Evolutionary conservation across 2,888 invertebrate species (phyloP), one percentile per base, ranked within the genome.

Genomic region (Acheta domesticus): DNA sequence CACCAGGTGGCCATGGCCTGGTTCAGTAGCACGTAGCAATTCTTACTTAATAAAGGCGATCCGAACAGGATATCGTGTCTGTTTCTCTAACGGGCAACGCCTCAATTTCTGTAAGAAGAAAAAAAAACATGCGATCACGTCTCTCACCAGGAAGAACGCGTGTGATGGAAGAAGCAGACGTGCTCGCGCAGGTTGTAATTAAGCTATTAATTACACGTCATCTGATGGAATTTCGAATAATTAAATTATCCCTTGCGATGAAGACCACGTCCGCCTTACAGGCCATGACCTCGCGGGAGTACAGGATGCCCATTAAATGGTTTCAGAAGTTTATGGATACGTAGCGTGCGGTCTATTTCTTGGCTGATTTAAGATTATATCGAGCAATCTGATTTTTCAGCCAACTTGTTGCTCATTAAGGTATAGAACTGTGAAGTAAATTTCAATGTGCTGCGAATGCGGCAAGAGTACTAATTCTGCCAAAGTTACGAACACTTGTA

Each of bases 1-100:
- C 62, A 62, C 62, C 62, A 62, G 62, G n/a, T 62, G 62, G n/a
- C 62, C 62, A n/a, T 62, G 62, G 62, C 62, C 62, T 62, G 62
- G 14, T 62, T 62, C 62, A 16, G 62, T 62, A 62, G 62, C 62
- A 62, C 62, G 62, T 62, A 62, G 62, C 62, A 62, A 62, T 62
- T 62, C 62, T 62, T 62, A 62, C 62, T 62, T 62, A 62, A 62
- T 62, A 62, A 62, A 62, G n/a, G 62, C 62, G 62, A 62, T 62
- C 62, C 14, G 62, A 62, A 62, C 62, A 62, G 62, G 62, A 62
- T 62, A 62, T 62, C 62, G 14, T 62, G 14, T 14, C 62, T 62
- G 62, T 62, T 62, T 62, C 62, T 62, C 62, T 19, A 62, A 62
- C 14, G 62, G n/a, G 62, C 62, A 19, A 14, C 62, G n/a, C n/a